Percentiles rank a stretch among this genome's conserved stretches.
Conservation (phyloP, 2,888 invertebrate species). For the Cremastinae sp. region DNA sequence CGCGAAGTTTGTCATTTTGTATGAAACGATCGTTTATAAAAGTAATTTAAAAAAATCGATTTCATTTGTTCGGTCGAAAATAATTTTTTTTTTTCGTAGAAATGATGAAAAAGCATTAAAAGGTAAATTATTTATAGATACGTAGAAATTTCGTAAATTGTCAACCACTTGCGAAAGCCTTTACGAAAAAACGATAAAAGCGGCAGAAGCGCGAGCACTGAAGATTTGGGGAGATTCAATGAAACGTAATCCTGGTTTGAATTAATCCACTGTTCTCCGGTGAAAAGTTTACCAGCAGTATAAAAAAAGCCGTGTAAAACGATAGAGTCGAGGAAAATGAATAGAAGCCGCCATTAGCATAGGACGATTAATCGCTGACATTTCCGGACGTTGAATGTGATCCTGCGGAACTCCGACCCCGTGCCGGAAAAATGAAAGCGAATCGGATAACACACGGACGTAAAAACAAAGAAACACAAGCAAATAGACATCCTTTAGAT, state of each 20-base stretch:
- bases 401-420: slow-evolving; percentile 37
- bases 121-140: background rate
- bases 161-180: background rate
- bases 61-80: background rate
- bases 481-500: too few relatives aligned
- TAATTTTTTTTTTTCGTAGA: too few relatives aligned
- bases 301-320: slow-evolving; percentile 33
- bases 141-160: background rate
- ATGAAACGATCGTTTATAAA: too few relatives aligned
- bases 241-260: slow-evolving; percentile 44
- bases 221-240: slow-evolving; percentile 40
- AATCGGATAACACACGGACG: slow-evolving; percentile 49
- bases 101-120: background rate
- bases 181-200: background rate
- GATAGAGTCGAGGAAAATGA: slow-evolving; percentile 49
- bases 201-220: background rate
- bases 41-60: background rate
- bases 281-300: slow-evolving; percentile 47
- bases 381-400: slow-evolving; percentile 56
- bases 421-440: slow-evolving; percentile 30
- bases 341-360: slow-evolving; percentile 58
- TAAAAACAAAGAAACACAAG: slow-evolving; percentile 3
- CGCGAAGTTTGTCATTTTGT: too few relatives aligned
- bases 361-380: slow-evolving; percentile 56
- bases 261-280: slow-evolving; percentile 54